Evolutionary conservation across 2,888 invertebrate genomes (phyloP), one percentile per base, ranked within the genome.

Genomic region (Dendrolimus houi): DNA sequence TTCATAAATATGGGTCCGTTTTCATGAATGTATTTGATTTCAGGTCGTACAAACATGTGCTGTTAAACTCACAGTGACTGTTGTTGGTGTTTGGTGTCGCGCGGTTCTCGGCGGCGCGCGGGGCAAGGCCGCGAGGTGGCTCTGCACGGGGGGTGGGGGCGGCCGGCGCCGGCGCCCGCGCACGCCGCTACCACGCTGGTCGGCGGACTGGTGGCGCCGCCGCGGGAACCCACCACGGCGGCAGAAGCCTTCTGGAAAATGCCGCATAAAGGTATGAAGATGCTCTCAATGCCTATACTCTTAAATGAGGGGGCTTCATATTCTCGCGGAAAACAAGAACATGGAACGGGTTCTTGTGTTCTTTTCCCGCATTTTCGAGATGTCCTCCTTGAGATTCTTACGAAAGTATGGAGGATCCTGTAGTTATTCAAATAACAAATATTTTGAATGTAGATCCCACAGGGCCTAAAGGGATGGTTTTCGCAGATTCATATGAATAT

Each of bases 181-280:
- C 88, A 87, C 87, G 89, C 88, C 79, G 88, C 90, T 83, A 87
- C 89, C 87, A 91, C 87, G 91, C 87, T 92, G 92, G 93, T 92
- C 77, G 93, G 92, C 77, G 93, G 92, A 84, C 88, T 93, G 91
- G 93, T 92, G 75, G 91, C 92, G 91, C 92, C 94, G 92, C 92
- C 94, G 92, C 92, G 94, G 92, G 94, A 94, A 87, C 93, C 94
- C 77, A 90, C 91, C 85, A 92, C 92, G 86, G 93, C 93, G 92
- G 93, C 93, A 69, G 94, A 94, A 80, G 94, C 95, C 72, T 94
- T 95, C 84, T 95, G 95, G 95, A 95, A 96, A 90, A 96, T 96
- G 95, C 96, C 96, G 68, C 95, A 96, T 87, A 96, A 96, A 95
- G 96, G 96, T 96, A 87, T 1, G 14, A 14, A 84, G 72, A 29